Base-by-base conservation (phyloP, 2,113 vertebrate species). In the Bothrops jararaca region DNA sequence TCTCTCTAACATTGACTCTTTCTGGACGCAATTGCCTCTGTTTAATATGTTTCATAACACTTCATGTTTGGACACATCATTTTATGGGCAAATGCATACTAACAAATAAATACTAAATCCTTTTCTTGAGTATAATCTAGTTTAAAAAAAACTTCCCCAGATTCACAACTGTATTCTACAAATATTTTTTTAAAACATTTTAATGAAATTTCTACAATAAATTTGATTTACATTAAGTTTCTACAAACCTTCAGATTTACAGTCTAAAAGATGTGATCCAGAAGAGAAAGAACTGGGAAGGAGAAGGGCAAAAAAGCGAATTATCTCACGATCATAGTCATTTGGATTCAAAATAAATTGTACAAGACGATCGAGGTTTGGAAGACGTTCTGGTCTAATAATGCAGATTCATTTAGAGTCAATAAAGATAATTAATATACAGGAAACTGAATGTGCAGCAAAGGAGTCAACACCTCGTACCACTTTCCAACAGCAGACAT, bases 21-120 rank as follows among this genome's bases (percentile, higher is more conserved):
- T 42, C 29, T 86, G 48, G 23, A 90, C n/a, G 23, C 42, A 58
- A 57, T 24, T 90, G 56, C 22, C 48, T 89, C 56, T 90, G 15
- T 86, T 69, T 69, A 92, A 90, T 86, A 34, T 20, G 45, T 86
- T 93, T 86, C 60, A 45, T 60, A 64, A 86, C 56, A 5, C 54
- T 90, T 56, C 52, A 48, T 90, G 89, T 64, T 90, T 60, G 80
- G 91, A 89, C 86, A 92, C 85, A 80, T 92, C 91, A 39, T 80
- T 90, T 58, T 42, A 86, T 58, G 48, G 69, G 50, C 20, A 89
- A 58, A 85, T 57, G 53, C 53, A 89, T 48, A 85, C 88, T 13
- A 85, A 42, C 64, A 58, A 52, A 45, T 45, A 45, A 45, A 34
- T 34, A 26, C 26, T 48, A 56, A 58, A 39, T 29, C 57, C 29